Conservation (phyloP, 2,888 invertebrate species). For the Drosophila rellima region DNA sequence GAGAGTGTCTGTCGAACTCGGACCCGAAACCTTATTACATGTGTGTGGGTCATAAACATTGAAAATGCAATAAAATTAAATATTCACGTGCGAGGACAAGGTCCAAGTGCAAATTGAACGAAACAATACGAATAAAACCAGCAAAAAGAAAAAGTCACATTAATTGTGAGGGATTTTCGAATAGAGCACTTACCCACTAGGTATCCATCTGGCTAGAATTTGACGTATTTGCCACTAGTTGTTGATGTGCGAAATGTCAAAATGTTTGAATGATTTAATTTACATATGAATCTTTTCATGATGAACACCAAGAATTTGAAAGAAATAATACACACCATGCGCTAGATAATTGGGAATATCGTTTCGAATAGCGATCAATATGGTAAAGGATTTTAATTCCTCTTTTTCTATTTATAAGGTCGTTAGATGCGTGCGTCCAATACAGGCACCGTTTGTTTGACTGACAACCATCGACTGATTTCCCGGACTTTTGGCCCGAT, state of each 20-base stretch:
- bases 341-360: slow-evolving; percentile 30
- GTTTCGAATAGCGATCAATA: slow-evolving; percentile 53
- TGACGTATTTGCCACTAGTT: slow-evolving; percentile 74
- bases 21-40: slow-evolving; percentile 32
- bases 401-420: slow-evolving; percentile 10
- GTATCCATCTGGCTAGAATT: slow-evolving; percentile 73
- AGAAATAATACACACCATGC: slow-evolving; percentile 71
- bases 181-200: slow-evolving; percentile 70
- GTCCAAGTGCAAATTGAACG: slow-evolving; percentile 42
- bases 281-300: slow-evolving; percentile 43
- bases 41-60: slow-evolving; percentile 59
- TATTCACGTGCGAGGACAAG: slow-evolving; percentile 54
- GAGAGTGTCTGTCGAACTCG: not conserved
- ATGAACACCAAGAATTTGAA: not conserved
- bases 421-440: slow-evolving; percentile 36
- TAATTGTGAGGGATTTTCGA: slow-evolving; percentile 23
- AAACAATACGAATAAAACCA: slow-evolving; percentile 14
- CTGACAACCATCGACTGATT: slow-evolving; percentile 77
- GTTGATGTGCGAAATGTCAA: slow-evolving; percentile 14
- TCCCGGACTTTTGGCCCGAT: slow-evolving; percentile 50
- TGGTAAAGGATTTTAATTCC: slow-evolving; percentile 9
- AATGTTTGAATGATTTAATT: slow-evolving; percentile 35
- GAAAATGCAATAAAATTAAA: slow-evolving; percentile 63
- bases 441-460: slow-evolving; percentile 65
- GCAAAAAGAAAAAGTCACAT: slow-evolving; percentile 6